Base-by-base conservation (phyloP, 2,888 invertebrate genomes). In the Blastobasis adustella region DNA sequence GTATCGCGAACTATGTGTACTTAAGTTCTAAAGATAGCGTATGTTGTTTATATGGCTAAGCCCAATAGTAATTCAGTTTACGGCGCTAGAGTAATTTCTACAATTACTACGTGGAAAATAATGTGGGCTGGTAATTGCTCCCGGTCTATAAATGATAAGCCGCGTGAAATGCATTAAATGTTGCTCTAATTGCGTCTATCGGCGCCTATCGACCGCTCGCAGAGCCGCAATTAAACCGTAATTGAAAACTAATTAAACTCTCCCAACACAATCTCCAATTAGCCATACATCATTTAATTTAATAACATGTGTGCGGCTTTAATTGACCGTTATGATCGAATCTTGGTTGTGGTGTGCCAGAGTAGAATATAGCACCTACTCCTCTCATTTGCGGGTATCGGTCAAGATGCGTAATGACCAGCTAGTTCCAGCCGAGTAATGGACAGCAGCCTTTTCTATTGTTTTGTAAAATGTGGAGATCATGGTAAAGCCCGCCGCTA, bases 161-260 rank as follows among this genome's bases (percentile, higher is more conserved):
- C 55, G 65, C 65, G 62, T 68, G 66, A 69, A 70, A 69, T 64
- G 51, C 56, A 60, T 62, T 60, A 59, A 64, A 66, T 60, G 57
- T 61, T 58, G 59, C 60, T 66, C 61, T 78, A 76, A 82, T 76
- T 69, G 65, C 67, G 56, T 69, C 69, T 69, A 76, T 73, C 66
- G 56, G 55, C 60, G 63, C 56, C 57, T 60, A 65, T 63, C 65
- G 62, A 59, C 62, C 59, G 63, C 61, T 66, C 61, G 60, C 61
- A 65, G 64, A 71, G 71, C 66, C 63, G 66, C 67, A 70, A 70
- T 75, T 73, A 71, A 74, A 78, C 73, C 72, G 68, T 69, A 74
- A 79, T 76, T 72, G 73, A 76, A 73, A 75, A 72, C 66, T 72
- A 73, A 78, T 73, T 73, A 75, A 71, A 63, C 67, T 53, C 58